Evolutionary conservation across 1,140 invertebrate species (phyloP).

Genomic region (Drosophila parabipectinata): DNA sequence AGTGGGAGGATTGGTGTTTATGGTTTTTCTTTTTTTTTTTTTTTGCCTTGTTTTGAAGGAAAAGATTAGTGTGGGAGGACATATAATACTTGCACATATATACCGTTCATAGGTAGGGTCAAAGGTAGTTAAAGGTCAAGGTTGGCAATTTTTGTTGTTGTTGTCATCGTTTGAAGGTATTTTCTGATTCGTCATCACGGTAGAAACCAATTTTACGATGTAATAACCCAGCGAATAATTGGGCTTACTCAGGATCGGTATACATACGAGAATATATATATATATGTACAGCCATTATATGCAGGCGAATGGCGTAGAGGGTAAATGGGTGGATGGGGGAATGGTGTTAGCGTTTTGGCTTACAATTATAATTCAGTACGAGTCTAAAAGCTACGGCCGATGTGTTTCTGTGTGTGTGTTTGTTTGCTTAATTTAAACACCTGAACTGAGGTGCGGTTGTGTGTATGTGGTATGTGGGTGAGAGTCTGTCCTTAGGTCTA

Average conservation of each 20-base stretch:
- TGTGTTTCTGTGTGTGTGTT: constrained; percentile 20
- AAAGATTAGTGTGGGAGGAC: not conserved
- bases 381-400: constrained; percentile 70
- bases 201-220: not conserved
- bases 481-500: constrained; percentile 40
- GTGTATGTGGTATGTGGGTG: constrained; percentile 20
- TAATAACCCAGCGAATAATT: not conserved
- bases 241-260: not conserved
- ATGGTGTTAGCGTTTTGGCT: constrained; percentile 45
- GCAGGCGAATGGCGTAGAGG: constrained; percentile 26
- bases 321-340: constrained; percentile 4
- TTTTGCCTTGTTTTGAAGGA: not conserved
- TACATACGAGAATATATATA: constrained; percentile 13
- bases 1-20: not conserved
- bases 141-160: not conserved
- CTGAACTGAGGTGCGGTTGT: constrained; percentile 20
- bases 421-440: constrained; percentile 47
- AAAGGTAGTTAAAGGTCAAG: not conserved
- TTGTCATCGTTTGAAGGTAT: not conserved
- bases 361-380: constrained; percentile 73
- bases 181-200: constrained; percentile 5
- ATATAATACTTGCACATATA: constrained; percentile 37
- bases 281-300: constrained; percentile 48
- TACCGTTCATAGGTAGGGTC: not conserved
- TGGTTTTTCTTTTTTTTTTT: not conserved